phyloP scores from a whole-genome alignment of 1,140 invertebrate species.

The Pseudomyrmex sp. region DNA sequence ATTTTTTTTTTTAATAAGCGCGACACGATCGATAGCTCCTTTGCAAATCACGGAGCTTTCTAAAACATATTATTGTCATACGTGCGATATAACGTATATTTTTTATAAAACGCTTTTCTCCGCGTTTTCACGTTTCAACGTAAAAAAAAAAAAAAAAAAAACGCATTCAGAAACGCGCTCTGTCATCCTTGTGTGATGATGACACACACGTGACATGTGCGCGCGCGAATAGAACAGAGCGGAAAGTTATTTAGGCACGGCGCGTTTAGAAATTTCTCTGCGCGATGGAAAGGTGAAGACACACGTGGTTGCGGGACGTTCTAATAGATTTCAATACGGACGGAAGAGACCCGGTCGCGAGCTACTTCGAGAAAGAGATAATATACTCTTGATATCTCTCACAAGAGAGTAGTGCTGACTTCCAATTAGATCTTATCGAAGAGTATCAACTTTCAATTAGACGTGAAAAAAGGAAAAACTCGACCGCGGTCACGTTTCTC shows the following conservation, averaged over 20 bases:
- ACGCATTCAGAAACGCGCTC: too few relatives aligned
- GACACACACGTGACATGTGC: background rate
- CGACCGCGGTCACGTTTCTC: background rate
- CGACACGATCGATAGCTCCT: background rate
- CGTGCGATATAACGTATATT: background rate
- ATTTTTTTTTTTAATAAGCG: slow-evolving; percentile 5
- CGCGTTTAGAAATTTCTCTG: slow-evolving; percentile 31
- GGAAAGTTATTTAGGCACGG: slow-evolving; percentile 26
- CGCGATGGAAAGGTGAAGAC: slow-evolving; percentile 23
- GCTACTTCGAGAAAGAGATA: too few relatives aligned
- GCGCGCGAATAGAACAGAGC: slow-evolving; percentile 9
- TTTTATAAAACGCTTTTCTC: too few relatives aligned
- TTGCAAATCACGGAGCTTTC: background rate
- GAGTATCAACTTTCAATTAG: slow-evolving; percentile 14
- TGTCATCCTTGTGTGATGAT: background rate
- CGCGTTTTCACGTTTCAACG: too few relatives aligned
- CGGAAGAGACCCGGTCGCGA: too few relatives aligned
- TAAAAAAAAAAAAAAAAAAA: too few relatives aligned
- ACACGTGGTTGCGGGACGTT: background rate
- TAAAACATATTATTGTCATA: slow-evolving; percentile 7
- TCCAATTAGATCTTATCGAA: background rate
- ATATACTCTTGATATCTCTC: too few relatives aligned
- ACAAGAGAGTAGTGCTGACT: too few relatives aligned
- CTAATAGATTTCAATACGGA: too few relatives aligned
- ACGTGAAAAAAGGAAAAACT: background rate